Conservation (phyloP, 2,797 vertebrate genomes). For the Typhlichthys eigenmanni region DNA sequence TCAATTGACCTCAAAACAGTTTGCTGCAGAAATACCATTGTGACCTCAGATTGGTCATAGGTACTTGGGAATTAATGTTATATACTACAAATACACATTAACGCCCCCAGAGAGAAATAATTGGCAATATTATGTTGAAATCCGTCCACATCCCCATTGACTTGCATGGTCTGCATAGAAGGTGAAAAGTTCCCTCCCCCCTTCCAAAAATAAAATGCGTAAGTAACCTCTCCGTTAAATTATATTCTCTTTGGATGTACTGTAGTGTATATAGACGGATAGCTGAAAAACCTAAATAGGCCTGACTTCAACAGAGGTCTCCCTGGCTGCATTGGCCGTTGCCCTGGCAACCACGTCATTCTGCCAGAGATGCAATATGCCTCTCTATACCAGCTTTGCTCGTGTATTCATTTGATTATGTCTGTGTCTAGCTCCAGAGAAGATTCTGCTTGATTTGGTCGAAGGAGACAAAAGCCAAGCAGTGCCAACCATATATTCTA, state of each 20-base stretch:
- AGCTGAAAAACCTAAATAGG: conserved; percentile 55
- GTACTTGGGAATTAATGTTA: too few relatives aligned
- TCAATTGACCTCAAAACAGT: too few relatives aligned
- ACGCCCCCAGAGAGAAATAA: too few relatives aligned
- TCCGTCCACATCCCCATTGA: too few relatives aligned
- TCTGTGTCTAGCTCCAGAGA: conserved; percentile 16
- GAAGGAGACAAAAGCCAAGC: background rate
- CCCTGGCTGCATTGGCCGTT: conserved; percentile 46
- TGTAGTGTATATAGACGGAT: conserved; percentile 44
- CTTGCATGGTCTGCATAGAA: too few relatives aligned
- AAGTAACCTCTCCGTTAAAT: too few relatives aligned
- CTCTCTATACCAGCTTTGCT: conserved; percentile 36
- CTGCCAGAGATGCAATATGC: conserved; percentile 49
- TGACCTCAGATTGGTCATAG: too few relatives aligned
- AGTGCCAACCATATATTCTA: background rate
- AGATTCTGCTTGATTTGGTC: conserved; percentile 25
- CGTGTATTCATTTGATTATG: conserved; percentile 37
- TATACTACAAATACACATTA: too few relatives aligned
- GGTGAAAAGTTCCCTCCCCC: too few relatives aligned
- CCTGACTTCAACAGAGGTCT: conserved; percentile 34
- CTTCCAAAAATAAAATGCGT: too few relatives aligned
- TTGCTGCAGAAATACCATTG: too few relatives aligned
- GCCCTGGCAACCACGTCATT: conserved; percentile 57
- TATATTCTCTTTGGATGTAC: background rate
- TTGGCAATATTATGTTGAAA: too few relatives aligned